Evolutionary conservation across 2,888 invertebrate genomes (phyloP).

Genomic region (Drosophila fulvimacula): DNA sequence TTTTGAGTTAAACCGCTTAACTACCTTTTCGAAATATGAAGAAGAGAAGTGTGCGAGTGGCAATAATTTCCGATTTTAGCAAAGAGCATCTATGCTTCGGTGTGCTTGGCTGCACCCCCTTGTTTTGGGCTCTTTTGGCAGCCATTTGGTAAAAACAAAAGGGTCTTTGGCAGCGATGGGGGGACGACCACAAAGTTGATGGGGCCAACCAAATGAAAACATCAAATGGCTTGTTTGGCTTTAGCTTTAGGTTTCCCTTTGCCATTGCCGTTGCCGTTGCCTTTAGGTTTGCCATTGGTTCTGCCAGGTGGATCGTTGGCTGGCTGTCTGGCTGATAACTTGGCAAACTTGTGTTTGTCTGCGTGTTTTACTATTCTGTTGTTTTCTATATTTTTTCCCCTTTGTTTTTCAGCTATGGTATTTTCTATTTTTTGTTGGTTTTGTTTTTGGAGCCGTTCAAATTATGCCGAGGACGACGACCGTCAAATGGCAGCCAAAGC

Average conservation of each 20-base stretch:
- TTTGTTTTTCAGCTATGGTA: slow-evolving; percentile 6
- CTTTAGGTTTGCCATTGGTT: neutral
- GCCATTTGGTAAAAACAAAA: slow-evolving; percentile 53
- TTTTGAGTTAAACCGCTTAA: slow-evolving; percentile 12
- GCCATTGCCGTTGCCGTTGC: neutral
- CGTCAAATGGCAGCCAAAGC: slow-evolving; percentile 71
- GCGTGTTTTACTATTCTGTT: slow-evolving; percentile 36
- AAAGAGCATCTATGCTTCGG: slow-evolving; percentile 43
- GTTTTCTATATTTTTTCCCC: slow-evolving; percentile 13
- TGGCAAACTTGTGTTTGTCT: slow-evolving; percentile 68
- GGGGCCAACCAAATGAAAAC: slow-evolving; percentile 72
- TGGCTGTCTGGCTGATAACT: slow-evolving; percentile 72
- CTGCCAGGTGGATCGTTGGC: slow-evolving; percentile 59
- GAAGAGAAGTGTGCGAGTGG: neutral
- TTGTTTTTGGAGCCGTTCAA: slow-evolving; percentile 47
- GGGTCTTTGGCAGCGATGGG: slow-evolving; percentile 41
- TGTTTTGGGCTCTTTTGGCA: slow-evolving; percentile 36
- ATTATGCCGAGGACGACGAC: slow-evolving; percentile 79
- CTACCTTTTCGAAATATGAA: slow-evolving; percentile 2
- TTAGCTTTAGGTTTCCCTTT: slow-evolving; percentile 34
- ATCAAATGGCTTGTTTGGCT: slow-evolving; percentile 75
- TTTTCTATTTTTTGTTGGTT: slow-evolving; percentile 7
- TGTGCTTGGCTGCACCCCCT: slow-evolving; percentile 48
- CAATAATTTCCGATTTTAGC: neutral
- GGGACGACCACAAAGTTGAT: slow-evolving; percentile 61